Base-by-base conservation (phyloP, 2,113 vertebrate species). In the Aix galericulata region DNA sequence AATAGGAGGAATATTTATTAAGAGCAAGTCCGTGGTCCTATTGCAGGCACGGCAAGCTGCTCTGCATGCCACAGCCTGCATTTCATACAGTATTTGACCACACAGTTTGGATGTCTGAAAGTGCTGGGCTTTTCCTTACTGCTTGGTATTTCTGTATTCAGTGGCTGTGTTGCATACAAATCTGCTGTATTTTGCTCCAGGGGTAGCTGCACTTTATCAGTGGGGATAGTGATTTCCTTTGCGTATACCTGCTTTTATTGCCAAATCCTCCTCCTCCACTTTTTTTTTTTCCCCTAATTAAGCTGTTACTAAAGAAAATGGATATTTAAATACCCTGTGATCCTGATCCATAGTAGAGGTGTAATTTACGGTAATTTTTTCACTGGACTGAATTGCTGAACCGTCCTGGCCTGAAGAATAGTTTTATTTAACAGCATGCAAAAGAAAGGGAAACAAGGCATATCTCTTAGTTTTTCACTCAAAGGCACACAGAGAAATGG, bases 361-460 rank as follows among this genome's bases (percentile, higher is more conserved):
- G 48, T 88, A 62, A 90, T 91, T 95, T 90, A n/a, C 34, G 68
- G 18, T 26, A 5, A 17, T 64, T 93, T 92, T 96, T 82, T 48
- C 69, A 42, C 21, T 53, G 79, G 34, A 36, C 55, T 82, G 62
- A 76, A 86, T 40, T 68, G 74, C 18, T 93, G 69, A 64, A 42
- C 17, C 2, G 1, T 22, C 17, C 38, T 66, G 40, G 38, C 62
- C 77, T 56, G 32, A 78, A 84, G 86, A 84, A 68, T 27, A 77
- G 6, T 86, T 91, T 16, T 29, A 36, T n/a, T 83, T 82, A 79
- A 82, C 44, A 76, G 21, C 40, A 20, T 13, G 9, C 34, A 62
- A 96, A 86, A 56, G 38, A 84, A 86, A 95, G 66, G 34, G 32
- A 83, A 92, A 46, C 4, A 48, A 95, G 22, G 52, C 26, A 62